Evolutionary conservation across 2,797 vertebrate species (phyloP).

Genomic region (Halcyon chelicuti): DNA sequence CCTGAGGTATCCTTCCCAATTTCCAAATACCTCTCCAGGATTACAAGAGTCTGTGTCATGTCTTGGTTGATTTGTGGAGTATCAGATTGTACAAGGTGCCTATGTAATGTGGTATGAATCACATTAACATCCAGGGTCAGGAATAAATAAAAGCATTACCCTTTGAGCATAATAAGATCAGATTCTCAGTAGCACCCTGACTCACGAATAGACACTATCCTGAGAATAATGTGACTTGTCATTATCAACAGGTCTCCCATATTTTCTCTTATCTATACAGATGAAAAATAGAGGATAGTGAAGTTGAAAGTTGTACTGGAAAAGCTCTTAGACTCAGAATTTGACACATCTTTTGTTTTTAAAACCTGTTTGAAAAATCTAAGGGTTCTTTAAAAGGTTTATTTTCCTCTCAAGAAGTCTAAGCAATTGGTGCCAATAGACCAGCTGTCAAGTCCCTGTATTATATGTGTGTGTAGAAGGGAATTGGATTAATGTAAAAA

Average conservation of each 20-base stretch:
- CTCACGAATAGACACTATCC: neutral
- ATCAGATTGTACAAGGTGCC: neutral
- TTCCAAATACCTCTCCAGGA: neutral
- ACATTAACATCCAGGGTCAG: neutral
- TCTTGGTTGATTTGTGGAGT: neutral
- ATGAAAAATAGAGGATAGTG: neutral
- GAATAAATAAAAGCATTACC: neutral
- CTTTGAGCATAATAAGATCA: neutral
- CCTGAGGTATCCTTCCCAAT: neutral
- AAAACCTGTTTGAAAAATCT: constrained; percentile 40
- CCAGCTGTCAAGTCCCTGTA: constrained; percentile 37
- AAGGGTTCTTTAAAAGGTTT: constrained; percentile 44
- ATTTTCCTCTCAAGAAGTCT: constrained; percentile 34
- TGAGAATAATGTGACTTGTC: neutral
- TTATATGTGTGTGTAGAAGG: neutral
- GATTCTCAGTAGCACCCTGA: neutral
- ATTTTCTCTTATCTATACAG: neutral
- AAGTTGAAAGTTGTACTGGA: neutral
- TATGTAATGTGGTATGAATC: rapidly evolving
- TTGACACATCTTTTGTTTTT: constrained; percentile 59
- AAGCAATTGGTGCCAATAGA: constrained; percentile 37
- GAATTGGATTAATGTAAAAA: constrained; percentile 11
- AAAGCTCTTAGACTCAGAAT: neutral
- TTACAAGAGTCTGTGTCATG: neutral
- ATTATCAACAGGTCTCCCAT: neutral